phyloP scores from a whole-genome alignment of 2,888 invertebrate genomes.

The Rotaria magnacalcarata region DNA sequence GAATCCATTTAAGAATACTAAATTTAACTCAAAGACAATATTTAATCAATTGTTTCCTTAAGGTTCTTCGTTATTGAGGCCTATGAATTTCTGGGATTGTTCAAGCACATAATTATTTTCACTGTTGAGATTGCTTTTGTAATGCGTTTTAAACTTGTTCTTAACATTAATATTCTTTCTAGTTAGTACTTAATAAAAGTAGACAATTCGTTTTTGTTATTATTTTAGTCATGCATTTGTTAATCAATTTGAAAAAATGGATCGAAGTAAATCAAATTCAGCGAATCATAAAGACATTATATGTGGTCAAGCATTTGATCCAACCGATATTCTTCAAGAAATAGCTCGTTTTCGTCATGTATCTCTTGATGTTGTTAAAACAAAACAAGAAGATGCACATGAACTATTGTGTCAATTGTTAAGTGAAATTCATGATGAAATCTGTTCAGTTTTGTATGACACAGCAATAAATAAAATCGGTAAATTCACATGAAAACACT shows the following conservation, averaged over 20 bases:
- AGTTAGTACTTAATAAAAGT: no score
- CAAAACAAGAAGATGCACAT: constrained; percentile 87
- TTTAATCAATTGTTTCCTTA: no score
- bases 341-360: constrained; percentile 68
- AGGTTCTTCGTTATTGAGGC: no score
- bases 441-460: constrained; percentile 61
- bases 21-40: no score
- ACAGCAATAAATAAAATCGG: constrained; percentile 26
- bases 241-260: constrained; percentile 51
- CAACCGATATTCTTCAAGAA: constrained; percentile 77
- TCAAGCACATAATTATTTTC: no score
- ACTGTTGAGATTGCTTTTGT: no score
- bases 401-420: constrained; percentile 87
- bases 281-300: constrained; percentile 52
- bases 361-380: constrained; percentile 61
- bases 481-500: constrained; percentile 21
- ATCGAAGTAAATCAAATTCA: constrained; percentile 37
- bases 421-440: constrained; percentile 90
- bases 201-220: background rate
- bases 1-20: no score
- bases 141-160: no score
- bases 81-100: no score
- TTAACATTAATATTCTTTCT: no score
- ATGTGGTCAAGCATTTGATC: constrained; percentile 77
- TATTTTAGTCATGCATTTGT: constrained; percentile 54